Evolutionary conservation across 2,797 vertebrate species (phyloP).

Genomic region (Gallinago nigripennis): DNA sequence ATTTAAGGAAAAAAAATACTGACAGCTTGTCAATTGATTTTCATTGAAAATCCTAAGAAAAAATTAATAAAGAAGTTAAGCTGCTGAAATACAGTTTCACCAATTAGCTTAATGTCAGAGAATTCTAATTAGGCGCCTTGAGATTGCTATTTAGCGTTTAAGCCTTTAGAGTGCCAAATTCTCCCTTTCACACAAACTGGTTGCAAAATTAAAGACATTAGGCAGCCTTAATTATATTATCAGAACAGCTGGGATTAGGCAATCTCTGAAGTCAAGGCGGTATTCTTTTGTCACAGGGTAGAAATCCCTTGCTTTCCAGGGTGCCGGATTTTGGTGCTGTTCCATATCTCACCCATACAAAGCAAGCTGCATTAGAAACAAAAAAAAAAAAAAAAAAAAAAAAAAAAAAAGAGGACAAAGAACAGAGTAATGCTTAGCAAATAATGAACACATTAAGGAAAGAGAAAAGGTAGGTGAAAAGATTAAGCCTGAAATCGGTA

Average conservation of each 20-base stretch:
- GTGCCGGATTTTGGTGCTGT: conserved; percentile 89
- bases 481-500: conserved; percentile 82
- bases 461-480: conserved; percentile 84
- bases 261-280: conserved; percentile 99
- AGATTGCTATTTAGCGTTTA: conserved; percentile 92
- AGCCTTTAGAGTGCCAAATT: conserved; percentile 90
- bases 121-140: conserved; percentile 97
- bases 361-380: conserved; percentile 88
- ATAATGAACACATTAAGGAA: conserved; percentile 95
- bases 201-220: conserved; percentile 97
- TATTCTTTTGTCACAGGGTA: conserved; percentile 93
- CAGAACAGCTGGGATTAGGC: conserved; percentile 98
- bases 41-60: conserved; percentile 86
- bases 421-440: conserved; percentile 87
- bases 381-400: conserved; percentile 77
- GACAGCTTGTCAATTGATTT: conserved; percentile 84
- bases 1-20: conserved; percentile 66
- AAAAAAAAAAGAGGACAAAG: conserved; percentile 82
- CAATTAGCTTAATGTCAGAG: conserved; percentile 99
- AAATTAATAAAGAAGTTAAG: conserved; percentile 99
- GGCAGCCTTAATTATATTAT: conserved; percentile 99
- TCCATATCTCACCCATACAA: conserved; percentile 95
- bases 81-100: conserved; percentile 91
- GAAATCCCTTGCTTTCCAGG: conserved; percentile 93
- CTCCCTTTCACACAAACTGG: conserved; percentile 89